Evolutionary conservation across 2,888 invertebrate genomes (phyloP).

Genomic region (Sphecodes monilicornis): DNA sequence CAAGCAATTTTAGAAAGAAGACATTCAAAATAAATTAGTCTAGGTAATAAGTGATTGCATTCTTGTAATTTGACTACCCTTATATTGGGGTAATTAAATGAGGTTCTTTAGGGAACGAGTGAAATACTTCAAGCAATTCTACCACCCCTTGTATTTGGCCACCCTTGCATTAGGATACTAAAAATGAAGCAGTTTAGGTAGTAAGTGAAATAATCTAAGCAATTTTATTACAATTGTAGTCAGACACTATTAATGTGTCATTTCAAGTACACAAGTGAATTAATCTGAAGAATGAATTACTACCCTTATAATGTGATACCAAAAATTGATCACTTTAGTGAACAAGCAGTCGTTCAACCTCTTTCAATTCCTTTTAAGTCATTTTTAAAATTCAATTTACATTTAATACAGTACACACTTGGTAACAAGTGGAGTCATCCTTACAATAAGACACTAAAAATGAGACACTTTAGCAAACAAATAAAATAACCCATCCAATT

Average conservation of each 20-base stretch:
- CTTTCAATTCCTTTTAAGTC: background rate
- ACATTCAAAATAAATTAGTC: background rate
- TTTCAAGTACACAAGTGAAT: background rate
- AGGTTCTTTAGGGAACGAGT: background rate
- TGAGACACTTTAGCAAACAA: too few species aligned
- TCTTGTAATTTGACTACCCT: too few species aligned
- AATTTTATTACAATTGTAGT: background rate
- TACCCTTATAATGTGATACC: background rate
- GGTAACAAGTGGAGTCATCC: too few species aligned
- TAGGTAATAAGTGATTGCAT: background rate
- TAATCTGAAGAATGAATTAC: background rate
- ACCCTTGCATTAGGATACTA: background rate
- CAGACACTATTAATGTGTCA: background rate
- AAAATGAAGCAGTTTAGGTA: too few species aligned
- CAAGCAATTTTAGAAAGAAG: background rate
- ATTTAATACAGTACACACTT: too few species aligned
- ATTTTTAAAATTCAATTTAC: background rate
- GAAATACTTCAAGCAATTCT: background rate
- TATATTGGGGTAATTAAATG: background rate
- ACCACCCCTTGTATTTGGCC: background rate
- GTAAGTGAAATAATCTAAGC: too few species aligned
- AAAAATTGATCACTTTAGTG: background rate
- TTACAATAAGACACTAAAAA: too few species aligned
- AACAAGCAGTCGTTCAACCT: background rate
- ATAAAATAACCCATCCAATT: too few species aligned